Evolutionary conservation across 2,113 vertebrate genomes (phyloP).

Genomic region (Archocentrus centrarchus): DNA sequence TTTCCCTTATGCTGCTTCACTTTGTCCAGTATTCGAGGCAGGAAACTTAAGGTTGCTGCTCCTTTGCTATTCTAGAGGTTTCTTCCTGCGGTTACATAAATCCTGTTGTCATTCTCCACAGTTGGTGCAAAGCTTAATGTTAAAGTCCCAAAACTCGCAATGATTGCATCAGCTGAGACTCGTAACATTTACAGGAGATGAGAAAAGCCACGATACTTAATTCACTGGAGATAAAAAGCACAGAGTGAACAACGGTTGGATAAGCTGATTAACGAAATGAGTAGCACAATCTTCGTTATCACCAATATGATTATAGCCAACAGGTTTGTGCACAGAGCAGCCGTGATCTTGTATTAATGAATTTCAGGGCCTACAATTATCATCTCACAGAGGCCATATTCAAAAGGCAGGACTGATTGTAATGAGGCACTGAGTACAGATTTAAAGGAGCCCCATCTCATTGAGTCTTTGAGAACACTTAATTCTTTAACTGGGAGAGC

Average conservation of each 20-base stretch:
- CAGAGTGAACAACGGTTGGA: not conserved
- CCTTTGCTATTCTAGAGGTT: conserved; percentile 2
- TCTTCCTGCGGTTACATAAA: not conserved
- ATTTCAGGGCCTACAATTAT: conserved; percentile 27
- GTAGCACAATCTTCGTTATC: not conserved
- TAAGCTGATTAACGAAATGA: conserved; percentile 22
- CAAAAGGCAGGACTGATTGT: conserved; percentile 28
- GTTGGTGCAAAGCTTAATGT: not conserved
- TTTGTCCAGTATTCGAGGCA: not conserved
- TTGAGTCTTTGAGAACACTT: conserved; percentile 9
- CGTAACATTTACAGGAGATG: not conserved
- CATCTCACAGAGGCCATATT: conserved; percentile 30
- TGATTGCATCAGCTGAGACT: not conserved
- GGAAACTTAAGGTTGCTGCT: not conserved
- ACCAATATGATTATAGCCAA: conserved; percentile 30
- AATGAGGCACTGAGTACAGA: conserved; percentile 48
- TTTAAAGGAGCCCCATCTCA: conserved; percentile 17
- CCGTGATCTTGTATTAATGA: conserved; percentile 36
- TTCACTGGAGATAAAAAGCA: not conserved
- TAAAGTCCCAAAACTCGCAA: not conserved
- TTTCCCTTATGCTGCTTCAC: not conserved
- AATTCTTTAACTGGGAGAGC: conserved; percentile 29
- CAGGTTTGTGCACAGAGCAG: conserved; percentile 15
- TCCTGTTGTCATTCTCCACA: not conserved
- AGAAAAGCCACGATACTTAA: not conserved